A percentile compares a stretch with the other conserved stretches of the same genome.
Conservation (phyloP, 2,888 invertebrate species). For the Scaptomyza reducta region DNA sequence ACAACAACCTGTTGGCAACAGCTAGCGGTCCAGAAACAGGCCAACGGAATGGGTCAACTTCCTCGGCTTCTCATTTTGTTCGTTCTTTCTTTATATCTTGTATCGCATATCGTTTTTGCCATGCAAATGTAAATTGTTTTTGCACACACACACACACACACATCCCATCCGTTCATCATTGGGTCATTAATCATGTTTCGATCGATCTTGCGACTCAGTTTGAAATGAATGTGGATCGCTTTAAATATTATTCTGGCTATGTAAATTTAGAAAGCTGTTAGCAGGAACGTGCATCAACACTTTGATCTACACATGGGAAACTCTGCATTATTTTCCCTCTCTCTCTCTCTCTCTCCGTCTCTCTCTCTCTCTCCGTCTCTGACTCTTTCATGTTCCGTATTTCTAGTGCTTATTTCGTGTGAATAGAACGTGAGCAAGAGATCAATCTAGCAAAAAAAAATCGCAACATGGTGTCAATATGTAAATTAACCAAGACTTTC, state of each 20-base stretch:
- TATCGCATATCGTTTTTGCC: conserved; percentile 17
- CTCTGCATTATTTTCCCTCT: background rate
- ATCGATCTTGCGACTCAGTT: conserved; percentile 66
- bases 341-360: background rate
- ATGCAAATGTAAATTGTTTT: conserved; percentile 61
- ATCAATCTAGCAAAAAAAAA: background rate
- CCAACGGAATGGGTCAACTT: conserved; percentile 63
- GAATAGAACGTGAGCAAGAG: conserved; percentile 13
- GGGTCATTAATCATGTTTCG: conserved; percentile 50
- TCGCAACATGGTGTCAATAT: conserved; percentile 15
- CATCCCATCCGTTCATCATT: background rate
- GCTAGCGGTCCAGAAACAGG: conserved; percentile 47
- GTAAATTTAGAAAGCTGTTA: conserved; percentile 81
- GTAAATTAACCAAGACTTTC: conserved; percentile 2
- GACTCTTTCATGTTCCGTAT: background rate
- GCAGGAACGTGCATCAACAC: conserved; percentile 53
- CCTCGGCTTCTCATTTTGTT: background rate
- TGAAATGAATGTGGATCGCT: conserved; percentile 27
- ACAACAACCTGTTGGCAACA: conserved; percentile 28
- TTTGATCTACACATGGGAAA: conserved; percentile 35
- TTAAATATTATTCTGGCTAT: conserved; percentile 69
- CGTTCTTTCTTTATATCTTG: background rate
- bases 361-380: background rate
- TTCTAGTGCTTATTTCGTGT: background rate
- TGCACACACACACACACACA: conserved; percentile 23